Evolutionary conservation across 2,888 invertebrate genomes (phyloP).

Genomic region (Cacoxenus indagator): DNA sequence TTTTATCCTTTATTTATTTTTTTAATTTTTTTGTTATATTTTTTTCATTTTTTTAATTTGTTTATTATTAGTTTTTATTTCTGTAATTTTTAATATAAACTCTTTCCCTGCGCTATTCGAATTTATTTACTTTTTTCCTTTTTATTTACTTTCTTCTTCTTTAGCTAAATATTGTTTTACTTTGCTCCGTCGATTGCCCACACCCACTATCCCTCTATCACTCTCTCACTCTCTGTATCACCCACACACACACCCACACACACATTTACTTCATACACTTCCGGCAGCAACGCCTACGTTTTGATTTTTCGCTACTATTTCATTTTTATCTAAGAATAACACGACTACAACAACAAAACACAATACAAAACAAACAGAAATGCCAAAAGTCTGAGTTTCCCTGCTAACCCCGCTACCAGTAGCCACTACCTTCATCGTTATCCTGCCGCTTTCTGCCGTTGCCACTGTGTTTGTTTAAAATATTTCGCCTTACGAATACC

Average conservation of each 20-base stretch:
- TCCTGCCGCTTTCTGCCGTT: conserved; percentile 5
- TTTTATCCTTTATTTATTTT: too few relatives aligned
- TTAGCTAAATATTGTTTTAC: too few relatives aligned
- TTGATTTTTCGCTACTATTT: neutral
- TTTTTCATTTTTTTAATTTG: neutral
- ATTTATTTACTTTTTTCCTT: too few relatives aligned
- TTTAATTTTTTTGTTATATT: too few relatives aligned
- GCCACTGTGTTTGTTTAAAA: conserved; percentile 28
- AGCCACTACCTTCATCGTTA: neutral
- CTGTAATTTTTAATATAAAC: too few relatives aligned
- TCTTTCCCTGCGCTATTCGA: too few relatives aligned
- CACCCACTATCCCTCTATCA: too few relatives aligned
- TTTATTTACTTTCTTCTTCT: too few relatives aligned
- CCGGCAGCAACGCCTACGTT: conserved; percentile 2
- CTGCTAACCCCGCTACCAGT: neutral
- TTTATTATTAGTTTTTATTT: too few relatives aligned
- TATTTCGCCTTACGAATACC: neutral
- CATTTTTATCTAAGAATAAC: neutral
- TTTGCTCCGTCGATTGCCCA: too few relatives aligned
- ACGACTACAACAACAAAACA: neutral
- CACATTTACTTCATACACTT: neutral
- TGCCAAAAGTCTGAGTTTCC: neutral
- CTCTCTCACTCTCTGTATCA: neutral
- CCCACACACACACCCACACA: neutral
- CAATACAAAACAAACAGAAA: neutral